phyloP scores from a whole-genome alignment of 2,113 vertebrate genomes.

The Pomatostomus ruficeps region DNA sequence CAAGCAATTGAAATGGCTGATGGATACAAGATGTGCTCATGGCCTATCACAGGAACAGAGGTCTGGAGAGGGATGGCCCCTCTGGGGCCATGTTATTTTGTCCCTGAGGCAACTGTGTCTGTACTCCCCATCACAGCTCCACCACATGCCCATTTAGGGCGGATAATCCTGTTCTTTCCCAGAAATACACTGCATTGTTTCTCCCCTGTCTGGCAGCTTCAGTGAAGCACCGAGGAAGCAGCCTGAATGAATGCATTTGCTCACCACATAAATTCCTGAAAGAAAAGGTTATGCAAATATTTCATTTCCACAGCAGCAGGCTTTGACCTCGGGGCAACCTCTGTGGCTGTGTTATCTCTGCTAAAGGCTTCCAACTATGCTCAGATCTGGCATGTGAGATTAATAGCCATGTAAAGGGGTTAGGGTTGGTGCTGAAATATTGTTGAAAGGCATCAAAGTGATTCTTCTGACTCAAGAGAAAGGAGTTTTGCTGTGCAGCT shows the following conservation, averaged over 20 bases:
- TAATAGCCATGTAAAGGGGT: not conserved
- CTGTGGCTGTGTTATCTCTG: not conserved
- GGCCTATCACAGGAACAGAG: not conserved
- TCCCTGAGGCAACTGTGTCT: not conserved
- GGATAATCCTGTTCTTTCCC: not conserved
- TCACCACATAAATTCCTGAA: not conserved
- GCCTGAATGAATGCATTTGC: not conserved
- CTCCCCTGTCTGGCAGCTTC: not conserved
- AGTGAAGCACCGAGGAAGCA: not conserved
- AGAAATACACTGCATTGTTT: not conserved
- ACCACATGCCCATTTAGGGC: not conserved
- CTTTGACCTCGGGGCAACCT: not conserved
- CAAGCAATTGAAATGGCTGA: not conserved
- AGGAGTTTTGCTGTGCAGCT: not conserved
- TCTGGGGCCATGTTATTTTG: not conserved
- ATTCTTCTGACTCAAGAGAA: not conserved
- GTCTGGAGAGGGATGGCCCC: not conserved
- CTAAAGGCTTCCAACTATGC: not conserved
- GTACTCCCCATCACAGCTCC: not conserved
- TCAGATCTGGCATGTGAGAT: not conserved
- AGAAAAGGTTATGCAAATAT: conserved; percentile 40
- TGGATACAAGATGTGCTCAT: not conserved
- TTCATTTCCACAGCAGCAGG: not conserved
- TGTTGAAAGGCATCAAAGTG: not conserved
- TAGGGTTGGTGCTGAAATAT: not conserved